Percentiles rank a stretch among this genome's conserved stretches.
Conservation (phyloP, 2,797 vertebrate species). For the Typhlichthys subterraneus region DNA sequence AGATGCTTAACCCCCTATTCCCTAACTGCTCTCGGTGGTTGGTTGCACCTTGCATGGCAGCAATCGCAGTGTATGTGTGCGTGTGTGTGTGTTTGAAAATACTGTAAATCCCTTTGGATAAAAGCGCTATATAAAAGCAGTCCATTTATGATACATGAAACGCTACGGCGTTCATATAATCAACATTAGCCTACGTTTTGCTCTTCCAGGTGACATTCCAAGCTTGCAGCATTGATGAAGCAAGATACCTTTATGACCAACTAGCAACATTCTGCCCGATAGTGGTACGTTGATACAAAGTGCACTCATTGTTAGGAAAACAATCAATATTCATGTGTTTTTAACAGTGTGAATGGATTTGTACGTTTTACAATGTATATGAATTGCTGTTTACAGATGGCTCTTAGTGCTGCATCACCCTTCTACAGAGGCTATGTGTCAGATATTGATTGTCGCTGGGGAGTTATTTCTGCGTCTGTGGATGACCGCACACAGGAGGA, state of each 20-base stretch:
- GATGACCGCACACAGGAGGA: constrained; percentile 95
- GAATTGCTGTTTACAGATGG: constrained; percentile 84
- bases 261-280: constrained; percentile 98
- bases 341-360: too few relatives aligned
- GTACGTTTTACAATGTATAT: not conserved
- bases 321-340: not conserved
- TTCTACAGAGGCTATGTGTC: constrained; percentile 96
- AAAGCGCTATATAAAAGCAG: too few relatives aligned
- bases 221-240: constrained; percentile 97
- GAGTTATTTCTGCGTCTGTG: constrained; percentile 95
- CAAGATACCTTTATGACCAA: constrained; percentile 97
- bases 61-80: too few relatives aligned
- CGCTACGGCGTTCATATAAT: not conserved
- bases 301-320: not conserved
- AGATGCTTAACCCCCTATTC: too few relatives aligned
- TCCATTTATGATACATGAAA: not conserved
- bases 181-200: constrained; percentile 52
- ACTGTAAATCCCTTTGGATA: too few relatives aligned
- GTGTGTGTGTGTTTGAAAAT: too few relatives aligned
- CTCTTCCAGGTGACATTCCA: constrained; percentile 94
- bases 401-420: constrained; percentile 93
- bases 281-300: constrained; percentile 84
- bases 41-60: too few relatives aligned
- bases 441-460: constrained; percentile 97
- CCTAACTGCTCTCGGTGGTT: too few relatives aligned